These are phyloP conservation scores for Batillaria attramentaria DNA, from an alignment of 1,140 invertebrate species.

Conservation along the genomic window DNA sequence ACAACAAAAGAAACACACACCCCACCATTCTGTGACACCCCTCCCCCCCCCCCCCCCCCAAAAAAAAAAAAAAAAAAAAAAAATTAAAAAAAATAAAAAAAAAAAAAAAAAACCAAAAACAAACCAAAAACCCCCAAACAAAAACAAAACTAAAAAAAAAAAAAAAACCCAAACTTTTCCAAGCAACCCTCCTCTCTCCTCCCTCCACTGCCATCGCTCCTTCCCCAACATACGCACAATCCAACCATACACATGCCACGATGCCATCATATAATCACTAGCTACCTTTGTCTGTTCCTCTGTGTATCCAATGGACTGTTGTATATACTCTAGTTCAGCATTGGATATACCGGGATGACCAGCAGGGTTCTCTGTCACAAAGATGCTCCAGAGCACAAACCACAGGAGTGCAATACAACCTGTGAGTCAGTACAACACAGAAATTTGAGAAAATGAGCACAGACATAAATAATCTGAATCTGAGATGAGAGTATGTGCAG, in stretches of 20 bases:
- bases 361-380: slow-evolving; percentile 64
- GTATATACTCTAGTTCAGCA: slow-evolving; percentile 68
- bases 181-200: no score
- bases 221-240: no score
- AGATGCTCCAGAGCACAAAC: slow-evolving; percentile 65
- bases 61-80: no score
- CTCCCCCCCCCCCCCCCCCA: no score
- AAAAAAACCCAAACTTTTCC: no score
- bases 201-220: no score
- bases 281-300: slow-evolving; percentile 66
- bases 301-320: slow-evolving; percentile 65
- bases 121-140: no score
- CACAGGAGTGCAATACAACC: slow-evolving; percentile 64
- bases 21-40: no score
- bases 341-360: slow-evolving; percentile 64
- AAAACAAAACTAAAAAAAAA: no score
- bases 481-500: not conserved
- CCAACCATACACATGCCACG: no score
- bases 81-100: not conserved
- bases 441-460: not conserved
- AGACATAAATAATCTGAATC: not conserved
- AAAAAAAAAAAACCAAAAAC: not conserved
- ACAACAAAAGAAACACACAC: no score
- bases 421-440: slow-evolving; percentile 27
- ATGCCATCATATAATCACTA: not conserved